Conservation (phyloP, 2,888 invertebrate species). For the Trissolcus japonicus region DNA sequence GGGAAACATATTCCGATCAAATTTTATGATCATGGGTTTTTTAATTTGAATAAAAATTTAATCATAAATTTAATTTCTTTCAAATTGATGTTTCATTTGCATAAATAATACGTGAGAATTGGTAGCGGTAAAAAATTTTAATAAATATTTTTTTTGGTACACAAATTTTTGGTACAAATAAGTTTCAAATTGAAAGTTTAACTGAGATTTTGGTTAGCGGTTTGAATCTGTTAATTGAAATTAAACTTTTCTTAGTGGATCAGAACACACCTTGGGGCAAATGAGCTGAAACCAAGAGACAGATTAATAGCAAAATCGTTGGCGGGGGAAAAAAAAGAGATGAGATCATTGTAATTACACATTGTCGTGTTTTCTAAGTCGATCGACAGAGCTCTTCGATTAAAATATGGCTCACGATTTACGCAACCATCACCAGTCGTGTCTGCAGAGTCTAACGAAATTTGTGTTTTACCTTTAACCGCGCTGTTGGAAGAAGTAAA, state of each 20-base stretch:
- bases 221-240: no score
- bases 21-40: no score
- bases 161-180: no score
- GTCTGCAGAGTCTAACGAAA: constrained; percentile 22
- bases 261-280: constrained; percentile 23
- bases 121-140: no score
- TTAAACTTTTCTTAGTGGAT: not conserved
- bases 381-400: constrained; percentile 25
- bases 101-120: no score
- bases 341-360: constrained; percentile 28
- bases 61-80: no score
- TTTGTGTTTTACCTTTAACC: constrained; percentile 27
- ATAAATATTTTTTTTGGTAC: no score
- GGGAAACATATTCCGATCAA: no score
- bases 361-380: constrained; percentile 25
- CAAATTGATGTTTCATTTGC: no score
- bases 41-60: no score
- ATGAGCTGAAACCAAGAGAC: not conserved
- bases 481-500: constrained; percentile 13
- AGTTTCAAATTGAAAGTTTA: no score
- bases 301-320: constrained; percentile 25
- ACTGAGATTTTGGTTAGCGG: no score
- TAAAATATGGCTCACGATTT: constrained; percentile 34
- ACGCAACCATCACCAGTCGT: constrained; percentile 21
- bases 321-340: constrained; percentile 7